These are phyloP conservation scores for Micrasema minimum DNA, from an alignment of 1,140 invertebrate species.

Conservation along the genomic window DNA sequence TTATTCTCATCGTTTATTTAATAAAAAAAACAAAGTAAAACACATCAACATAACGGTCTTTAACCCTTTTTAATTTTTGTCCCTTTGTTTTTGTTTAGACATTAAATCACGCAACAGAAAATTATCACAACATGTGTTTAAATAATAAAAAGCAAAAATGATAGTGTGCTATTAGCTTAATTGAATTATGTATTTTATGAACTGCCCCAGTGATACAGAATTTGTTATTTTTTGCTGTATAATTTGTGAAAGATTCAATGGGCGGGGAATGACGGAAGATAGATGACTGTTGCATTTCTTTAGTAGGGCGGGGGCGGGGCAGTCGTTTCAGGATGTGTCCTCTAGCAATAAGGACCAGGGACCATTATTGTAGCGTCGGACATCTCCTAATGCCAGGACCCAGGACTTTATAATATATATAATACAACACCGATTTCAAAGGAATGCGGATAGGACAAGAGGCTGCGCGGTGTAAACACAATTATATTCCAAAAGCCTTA, in stretches of 20 bases:
- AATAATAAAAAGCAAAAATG: too few relatives aligned
- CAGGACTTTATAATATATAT: constrained; percentile 13
- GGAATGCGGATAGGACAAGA: constrained; percentile 21
- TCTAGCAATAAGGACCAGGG: constrained; percentile 21
- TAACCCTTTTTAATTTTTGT: too few relatives aligned
- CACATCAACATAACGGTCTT: too few relatives aligned
- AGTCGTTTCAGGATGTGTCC: constrained; percentile 30
- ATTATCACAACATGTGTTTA: too few relatives aligned
- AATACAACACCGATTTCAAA: constrained; percentile 23
- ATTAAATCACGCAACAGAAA: too few relatives aligned
- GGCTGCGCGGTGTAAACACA: constrained; percentile 21
- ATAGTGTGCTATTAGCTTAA: too few relatives aligned
- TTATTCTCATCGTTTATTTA: too few relatives aligned
- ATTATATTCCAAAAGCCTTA: not conserved
- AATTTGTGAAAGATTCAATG: constrained; percentile 43
- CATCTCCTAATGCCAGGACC: not conserved
- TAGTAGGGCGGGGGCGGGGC: constrained; percentile 33
- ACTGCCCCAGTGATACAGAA: constrained; percentile 8
- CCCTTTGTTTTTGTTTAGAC: too few relatives aligned
- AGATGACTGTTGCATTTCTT: constrained; percentile 32
- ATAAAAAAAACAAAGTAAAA: too few relatives aligned
- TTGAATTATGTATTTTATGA: constrained; percentile 1
- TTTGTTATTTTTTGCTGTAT: constrained; percentile 37
- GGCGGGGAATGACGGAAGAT: constrained; percentile 46
- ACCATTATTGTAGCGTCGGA: constrained; percentile 14